Evolutionary conservation across 2,797 vertebrate genomes (phyloP).

Genomic region (Cirrhinus molitorella): DNA sequence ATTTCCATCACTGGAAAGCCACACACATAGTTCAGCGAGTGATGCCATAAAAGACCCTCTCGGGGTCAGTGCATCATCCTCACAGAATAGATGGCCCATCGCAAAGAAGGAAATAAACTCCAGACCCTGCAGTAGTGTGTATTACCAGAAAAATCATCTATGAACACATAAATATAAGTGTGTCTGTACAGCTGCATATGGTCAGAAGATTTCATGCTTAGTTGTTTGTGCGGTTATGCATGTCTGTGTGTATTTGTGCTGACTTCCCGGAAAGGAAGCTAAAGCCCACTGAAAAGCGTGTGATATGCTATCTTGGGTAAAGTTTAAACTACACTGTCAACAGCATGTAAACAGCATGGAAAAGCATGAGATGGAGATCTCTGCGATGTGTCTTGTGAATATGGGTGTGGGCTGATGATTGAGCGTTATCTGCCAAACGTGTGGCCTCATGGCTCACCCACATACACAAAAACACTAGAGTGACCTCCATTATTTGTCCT

Average conservation of each 20-base stretch:
- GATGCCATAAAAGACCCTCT: constrained; percentile 39
- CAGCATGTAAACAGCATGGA: constrained; percentile 55
- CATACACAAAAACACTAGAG: not conserved
- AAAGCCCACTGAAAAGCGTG: constrained; percentile 57
- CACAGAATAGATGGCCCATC: constrained; percentile 41
- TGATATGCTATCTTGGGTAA: constrained; percentile 74
- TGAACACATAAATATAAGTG: not conserved
- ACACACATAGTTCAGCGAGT: not conserved
- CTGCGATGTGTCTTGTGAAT: constrained; percentile 23
- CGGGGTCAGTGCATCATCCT: constrained; percentile 30
- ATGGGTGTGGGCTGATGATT: constrained; percentile 49
- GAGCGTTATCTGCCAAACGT: constrained; percentile 49
- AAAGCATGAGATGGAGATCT: constrained; percentile 6
- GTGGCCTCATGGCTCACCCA: not conserved
- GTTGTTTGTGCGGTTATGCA: constrained; percentile 19
- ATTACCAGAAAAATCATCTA: no score
- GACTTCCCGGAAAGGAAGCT: constrained; percentile 65
- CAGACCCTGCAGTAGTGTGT: not conserved
- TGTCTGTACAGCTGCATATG: not conserved
- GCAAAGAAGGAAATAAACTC: constrained; percentile 31
- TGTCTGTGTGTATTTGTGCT: constrained; percentile 9
- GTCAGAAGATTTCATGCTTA: not conserved
- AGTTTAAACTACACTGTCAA: constrained; percentile 64
- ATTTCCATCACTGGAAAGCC: not conserved
- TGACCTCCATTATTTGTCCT: constrained; percentile 9